phyloP scores from a whole-genome alignment of 1,140 invertebrate genomes.

The Drosophila bifasciata region DNA sequence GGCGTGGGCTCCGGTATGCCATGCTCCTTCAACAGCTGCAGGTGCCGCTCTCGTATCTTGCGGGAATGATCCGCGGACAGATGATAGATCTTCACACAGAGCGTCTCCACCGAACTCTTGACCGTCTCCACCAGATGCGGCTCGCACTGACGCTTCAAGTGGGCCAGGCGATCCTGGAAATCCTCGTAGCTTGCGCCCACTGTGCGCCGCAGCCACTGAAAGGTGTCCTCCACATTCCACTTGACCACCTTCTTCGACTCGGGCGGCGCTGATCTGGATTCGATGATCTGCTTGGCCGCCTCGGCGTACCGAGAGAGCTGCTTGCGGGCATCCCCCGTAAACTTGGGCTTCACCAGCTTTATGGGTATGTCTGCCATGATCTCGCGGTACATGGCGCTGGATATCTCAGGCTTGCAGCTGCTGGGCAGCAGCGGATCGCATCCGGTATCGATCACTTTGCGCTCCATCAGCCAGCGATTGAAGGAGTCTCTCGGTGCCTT shows the following conservation, averaged over 20 bases:
- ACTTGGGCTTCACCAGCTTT: conserved; percentile 96
- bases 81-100: conserved; percentile 97
- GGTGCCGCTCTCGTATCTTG: conserved; percentile 95
- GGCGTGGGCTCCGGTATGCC: conserved; percentile 90
- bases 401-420: conserved; percentile 96
- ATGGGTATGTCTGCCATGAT: conserved; percentile 99
- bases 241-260: conserved; percentile 98
- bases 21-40: conserved; percentile 93
- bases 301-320: conserved; percentile 97
- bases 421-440: conserved; percentile 95
- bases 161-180: conserved; percentile 91
- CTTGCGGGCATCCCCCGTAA: conserved; percentile 97
- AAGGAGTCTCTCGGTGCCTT: conserved; percentile 98
- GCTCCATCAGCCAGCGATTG: conserved; percentile 97
- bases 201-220: conserved; percentile 96
- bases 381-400: conserved; percentile 97
- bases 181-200: conserved; percentile 98
- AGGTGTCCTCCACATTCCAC: conserved; percentile 99
- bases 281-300: conserved; percentile 98
- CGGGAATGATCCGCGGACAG: conserved; percentile 95
- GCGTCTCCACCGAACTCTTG: conserved; percentile 96
- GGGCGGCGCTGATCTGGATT: conserved; percentile 94
- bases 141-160: conserved; percentile 93
- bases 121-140: conserved; percentile 97
- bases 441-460: conserved; percentile 95